Percentiles rank a stretch among this genome's conserved stretches.
Conservation (phyloP, 2,797 vertebrate species). For the Oophaga sylvatica region DNA sequence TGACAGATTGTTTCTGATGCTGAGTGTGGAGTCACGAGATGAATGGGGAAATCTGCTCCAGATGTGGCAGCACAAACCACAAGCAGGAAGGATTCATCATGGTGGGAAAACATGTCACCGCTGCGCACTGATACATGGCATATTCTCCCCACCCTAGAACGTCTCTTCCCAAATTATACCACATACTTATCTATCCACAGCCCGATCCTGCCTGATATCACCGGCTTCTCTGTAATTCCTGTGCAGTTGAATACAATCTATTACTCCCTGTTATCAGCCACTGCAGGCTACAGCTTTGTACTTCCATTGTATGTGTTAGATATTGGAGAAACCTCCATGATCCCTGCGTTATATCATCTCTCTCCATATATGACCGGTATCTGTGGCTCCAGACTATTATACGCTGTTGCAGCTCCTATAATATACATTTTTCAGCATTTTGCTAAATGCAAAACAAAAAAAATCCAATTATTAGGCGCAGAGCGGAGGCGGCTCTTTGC, state of each 20-base stretch:
- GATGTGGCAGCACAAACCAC: not conserved
- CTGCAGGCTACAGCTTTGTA: not conserved
- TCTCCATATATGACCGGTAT: not conserved
- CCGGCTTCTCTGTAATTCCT: not conserved
- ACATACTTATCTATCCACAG: not conserved
- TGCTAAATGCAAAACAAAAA: not conserved
- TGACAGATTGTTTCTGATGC: not conserved
- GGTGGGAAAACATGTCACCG: not conserved
- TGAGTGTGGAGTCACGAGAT: not conserved
- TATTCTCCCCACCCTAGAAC: not conserved
- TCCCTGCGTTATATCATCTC: no score
- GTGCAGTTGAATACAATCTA: not conserved
- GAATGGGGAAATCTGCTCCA: not conserved
- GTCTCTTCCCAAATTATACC: not conserved
- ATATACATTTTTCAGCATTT: not conserved
- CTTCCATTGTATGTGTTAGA: no score
- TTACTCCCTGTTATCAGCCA: not conserved
- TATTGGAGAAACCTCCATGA: no score
- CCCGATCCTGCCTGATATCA: not conserved
- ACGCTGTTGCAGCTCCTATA: not conserved
- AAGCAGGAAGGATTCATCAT: not conserved
- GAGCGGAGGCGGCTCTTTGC: not conserved
- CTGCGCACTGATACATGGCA: not conserved
- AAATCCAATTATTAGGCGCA: not conserved
- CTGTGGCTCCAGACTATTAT: not conserved